Evolutionary conservation across 2,888 invertebrate genomes (phyloP), one percentile per base, ranked within the genome.

Genomic region (Dicyrtoma fusca): DNA sequence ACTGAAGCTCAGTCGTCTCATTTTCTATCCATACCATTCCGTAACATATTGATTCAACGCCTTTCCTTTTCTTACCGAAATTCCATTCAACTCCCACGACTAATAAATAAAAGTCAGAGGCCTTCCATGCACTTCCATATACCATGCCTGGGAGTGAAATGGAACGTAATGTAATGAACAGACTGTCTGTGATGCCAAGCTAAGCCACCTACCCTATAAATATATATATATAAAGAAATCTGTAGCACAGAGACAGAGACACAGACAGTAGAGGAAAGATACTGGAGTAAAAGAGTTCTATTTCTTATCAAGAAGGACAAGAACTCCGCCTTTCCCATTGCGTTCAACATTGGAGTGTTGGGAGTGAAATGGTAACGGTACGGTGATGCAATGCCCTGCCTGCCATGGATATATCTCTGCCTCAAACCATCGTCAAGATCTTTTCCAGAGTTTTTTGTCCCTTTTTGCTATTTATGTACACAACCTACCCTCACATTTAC

Each of bases 401-500:
- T n/a, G n/a, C 34, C 34, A 34, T 34, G 34, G 34, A 34, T 34
- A 61, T 61, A 17, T 61, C 34, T 5, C 34, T 5, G 34, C 34
- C 34, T 34, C 34, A 34, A 34, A 34, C 34, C 34, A 21, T 55
- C 55, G 61, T 61, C 61, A 42, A 61, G 19, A 61, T 61, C 61
- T 61, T 61, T 53, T 61, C 61, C 61, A 44, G 13, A 8, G 10
- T 61, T 61, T 61, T 61, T 42, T 61, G 42, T 26, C 19, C 51
- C 49, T 42, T 62, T 62, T 51, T 44, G 65, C 75, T 72, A 75
- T 73, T 73, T 72, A 75, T 70, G 73, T 68, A 66, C 75, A 73
- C 75, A 75, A 75, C 75, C 75, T 75, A 75, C 75, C 75, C 73
- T 72, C 69, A 69, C 49, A 47, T 51, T 34, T 61, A 34, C 25